Percentiles rank a stretch among this genome's conserved stretches.
These are phyloP conservation scores for Bovichtus diacanthus DNA, from an alignment of 2,797 vertebrate genomes.

Conservation along the genomic window DNA sequence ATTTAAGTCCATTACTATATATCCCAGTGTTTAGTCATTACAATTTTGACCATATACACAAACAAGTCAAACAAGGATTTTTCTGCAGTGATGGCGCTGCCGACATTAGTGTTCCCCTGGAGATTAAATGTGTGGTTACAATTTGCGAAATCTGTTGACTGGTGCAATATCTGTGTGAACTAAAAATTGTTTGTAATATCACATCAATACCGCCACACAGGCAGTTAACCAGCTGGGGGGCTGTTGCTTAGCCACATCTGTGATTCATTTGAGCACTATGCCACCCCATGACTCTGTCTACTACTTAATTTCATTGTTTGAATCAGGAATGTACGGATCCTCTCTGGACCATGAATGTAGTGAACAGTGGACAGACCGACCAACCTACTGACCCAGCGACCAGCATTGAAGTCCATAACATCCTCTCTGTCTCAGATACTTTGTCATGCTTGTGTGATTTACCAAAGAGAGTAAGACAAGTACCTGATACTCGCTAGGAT, in stretches of 20 bases:
- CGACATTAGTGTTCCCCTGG: not conserved
- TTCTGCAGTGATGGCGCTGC: not conserved
- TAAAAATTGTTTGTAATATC: conserved; percentile 2
- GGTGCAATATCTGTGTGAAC: not conserved
- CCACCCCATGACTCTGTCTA: not conserved
- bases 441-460: no score
- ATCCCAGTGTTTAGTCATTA: not conserved
- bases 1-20: not conserved
- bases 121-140: not conserved
- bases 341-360: no score
- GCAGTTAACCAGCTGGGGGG: not conserved
- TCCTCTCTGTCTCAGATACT: no score
- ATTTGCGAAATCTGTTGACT: not conserved
- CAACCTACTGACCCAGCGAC: no score
- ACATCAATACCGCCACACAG: not conserved
- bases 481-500: no score
- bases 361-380: no score
- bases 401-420: no score
- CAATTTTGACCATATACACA: not conserved
- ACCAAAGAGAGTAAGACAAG: no score
- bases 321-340: no score
- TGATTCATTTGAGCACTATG: not conserved
- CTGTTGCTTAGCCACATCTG: not conserved
- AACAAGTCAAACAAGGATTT: not conserved
- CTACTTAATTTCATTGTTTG: not conserved